These are phyloP conservation scores for Muscidifurax raptorellus DNA, from an alignment of 1,140 invertebrate genomes.

Conservation along the genomic window DNA sequence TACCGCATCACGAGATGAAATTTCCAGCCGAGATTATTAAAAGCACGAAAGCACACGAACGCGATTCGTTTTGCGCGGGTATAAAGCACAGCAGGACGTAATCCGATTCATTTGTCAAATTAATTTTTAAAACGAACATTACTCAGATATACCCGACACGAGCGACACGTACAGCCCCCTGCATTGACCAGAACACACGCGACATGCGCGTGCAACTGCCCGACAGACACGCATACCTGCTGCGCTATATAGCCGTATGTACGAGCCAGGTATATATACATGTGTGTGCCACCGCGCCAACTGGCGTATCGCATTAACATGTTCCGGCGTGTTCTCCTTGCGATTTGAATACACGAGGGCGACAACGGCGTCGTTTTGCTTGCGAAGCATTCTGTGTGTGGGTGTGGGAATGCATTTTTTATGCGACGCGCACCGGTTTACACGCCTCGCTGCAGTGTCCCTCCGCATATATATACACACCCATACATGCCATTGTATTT, in stretches of 20 bases:
- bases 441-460: neutral
- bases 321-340: conserved; percentile 11
- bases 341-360: conserved; percentile 11
- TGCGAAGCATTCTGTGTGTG: neutral
- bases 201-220: neutral
- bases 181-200: neutral
- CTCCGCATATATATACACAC: neutral
- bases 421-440: neutral
- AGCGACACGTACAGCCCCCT: too few relatives aligned
- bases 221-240: neutral
- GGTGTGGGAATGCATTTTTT: conserved; percentile 1
- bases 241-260: neutral
- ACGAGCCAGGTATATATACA: neutral
- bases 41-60: too few relatives aligned
- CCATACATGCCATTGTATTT: neutral
- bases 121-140: too few relatives aligned
- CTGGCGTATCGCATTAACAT: conserved; percentile 9
- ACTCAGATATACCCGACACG: too few relatives aligned
- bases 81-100: too few relatives aligned
- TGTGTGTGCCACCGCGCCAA: neutral
- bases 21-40: too few relatives aligned
- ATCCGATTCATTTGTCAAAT: too few relatives aligned
- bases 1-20: too few relatives aligned
- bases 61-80: too few relatives aligned
- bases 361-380: neutral